Base-by-base conservation (phyloP, 2,113 vertebrate genomes). In the Paradisaea rubra region DNA sequence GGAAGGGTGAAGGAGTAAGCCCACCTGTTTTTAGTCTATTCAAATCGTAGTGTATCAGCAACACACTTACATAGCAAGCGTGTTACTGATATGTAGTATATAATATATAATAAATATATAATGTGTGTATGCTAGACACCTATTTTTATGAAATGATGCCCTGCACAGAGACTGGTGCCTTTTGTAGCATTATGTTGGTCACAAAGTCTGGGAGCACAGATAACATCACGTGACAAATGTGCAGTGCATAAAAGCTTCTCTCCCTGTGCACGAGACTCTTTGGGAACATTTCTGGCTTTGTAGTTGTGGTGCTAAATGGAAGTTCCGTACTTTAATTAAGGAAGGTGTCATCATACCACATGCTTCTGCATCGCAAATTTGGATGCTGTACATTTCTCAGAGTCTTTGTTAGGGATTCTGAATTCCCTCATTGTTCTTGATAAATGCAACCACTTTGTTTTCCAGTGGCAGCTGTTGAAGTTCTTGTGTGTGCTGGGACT, bases 401-500 rank as follows among this genome's bases (percentile, higher is more conserved):
- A 45, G 82, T 72, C 92, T 93, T 93, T 91, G 76, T 91, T 74
- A 60, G 76, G 82, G 87, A 70, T 86, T 86, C 85, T 81, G 22
- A 83, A 94, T 95, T 95, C 91, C 81, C 53, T 78, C 44, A 24
- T 81, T 57, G 81, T 83, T 95, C 85, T 44, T 57, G 41, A 90
- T 81, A 69, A 92, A 77, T 56, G 78, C 71, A 83, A 41, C 35
- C 49, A 4, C 33, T 83, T 91, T 77, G 66, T 95, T 91, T 89
- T 85, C 47, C 71, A 57, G 53, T 15, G 83, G 74, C 96, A 97
- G 95, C 94, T 97, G 93, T 87, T 88, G 30, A 12, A 64, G 41
- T 86, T 83, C 15, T 16, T 87, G 73, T 0, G 0, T 70, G 60
- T 39, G 52, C 61, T 91, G 71, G 80, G 79, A 27, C 47, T 33